Base-by-base conservation (phyloP, 2,888 invertebrate species). In the Cheilosia vernalis region DNA sequence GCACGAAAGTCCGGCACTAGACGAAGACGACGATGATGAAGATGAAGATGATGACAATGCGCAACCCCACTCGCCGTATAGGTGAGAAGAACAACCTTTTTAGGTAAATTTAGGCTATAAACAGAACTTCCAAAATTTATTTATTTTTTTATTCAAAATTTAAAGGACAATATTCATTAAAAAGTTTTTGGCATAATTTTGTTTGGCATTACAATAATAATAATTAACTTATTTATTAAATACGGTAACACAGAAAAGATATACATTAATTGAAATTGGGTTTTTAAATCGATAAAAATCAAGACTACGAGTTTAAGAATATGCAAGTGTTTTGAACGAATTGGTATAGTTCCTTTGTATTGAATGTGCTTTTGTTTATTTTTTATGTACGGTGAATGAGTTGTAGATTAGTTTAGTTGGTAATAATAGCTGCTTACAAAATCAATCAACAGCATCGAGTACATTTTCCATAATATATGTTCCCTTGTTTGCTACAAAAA, bases 21-120 rank as follows among this genome's bases (percentile, higher is more conserved):
- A 82, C 51, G 70, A 79, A 66, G 82, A 81, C 9, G 87, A 78
- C 56, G 86, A 87, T 24, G 90, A 89, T 17, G 90, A 91, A 27
- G 90, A 89, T 24, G 90, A 91, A 27, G 90, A 90, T 49, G 70
- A 90, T 55, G 89, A 89, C 40, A 90, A 91, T 44, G 90, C 90
- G 51, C 90, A 89, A n/a, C 89, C 90, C 17, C 89, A 91, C 88
- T 92, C 92, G 87, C 92, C 92, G 42, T 91, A 90, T 89, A 90
- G 90, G 90, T 90, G 90, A 89, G 89, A 88, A 87, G 88, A 87
- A 88, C 89, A 88, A 87, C 89, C 88, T 87, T 88, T 84, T 88
- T 90, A 89, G 89, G 89, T 90, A 90, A 88, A 89, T 89, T 89
- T 87, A 88, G 88, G 88, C 88, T 88, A 88, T 85, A 76, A 88